phyloP scores from a whole-genome alignment of 2,888 invertebrate species.

The Phaedon cochleariae region DNA sequence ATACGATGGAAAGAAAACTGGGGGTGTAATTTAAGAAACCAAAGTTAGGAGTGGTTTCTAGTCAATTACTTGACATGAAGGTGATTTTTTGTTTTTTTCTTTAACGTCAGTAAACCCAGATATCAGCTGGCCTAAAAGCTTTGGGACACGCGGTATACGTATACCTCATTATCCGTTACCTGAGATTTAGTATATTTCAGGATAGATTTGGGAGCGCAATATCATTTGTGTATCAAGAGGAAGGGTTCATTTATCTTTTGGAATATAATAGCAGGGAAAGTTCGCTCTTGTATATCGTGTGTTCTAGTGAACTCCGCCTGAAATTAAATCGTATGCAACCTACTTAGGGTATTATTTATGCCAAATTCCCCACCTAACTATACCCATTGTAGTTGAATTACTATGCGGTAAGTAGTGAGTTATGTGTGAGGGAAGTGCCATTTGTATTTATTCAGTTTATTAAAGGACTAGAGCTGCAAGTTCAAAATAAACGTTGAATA shows the following conservation, averaged over 20 bases:
- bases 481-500: too few species aligned
- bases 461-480: conserved; percentile 3
- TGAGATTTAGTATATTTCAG: neutral
- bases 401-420: conserved; percentile 4
- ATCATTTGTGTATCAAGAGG: neutral
- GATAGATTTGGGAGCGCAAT: neutral
- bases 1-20: too few species aligned
- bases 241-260: neutral
- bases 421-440: neutral
- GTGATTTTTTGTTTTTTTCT: too few species aligned
- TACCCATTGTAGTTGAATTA: conserved; percentile 10
- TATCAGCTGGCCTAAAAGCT: too few species aligned
- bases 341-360: conserved; percentile 13
- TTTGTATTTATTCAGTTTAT: conserved; percentile 18
- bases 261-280: neutral
- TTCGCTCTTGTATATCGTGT: neutral
- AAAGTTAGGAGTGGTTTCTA: too few species aligned
- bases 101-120: too few species aligned
- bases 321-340: conserved; percentile 3
- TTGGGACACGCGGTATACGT: too few species aligned
- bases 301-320: neutral
- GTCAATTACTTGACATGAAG: too few species aligned
- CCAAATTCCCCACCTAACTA: conserved; percentile 9
- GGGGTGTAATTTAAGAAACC: too few species aligned
- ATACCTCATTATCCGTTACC: too few species aligned